Conservation (phyloP, 2,888 invertebrate genomes). For the Agrilus cyanescens region DNA sequence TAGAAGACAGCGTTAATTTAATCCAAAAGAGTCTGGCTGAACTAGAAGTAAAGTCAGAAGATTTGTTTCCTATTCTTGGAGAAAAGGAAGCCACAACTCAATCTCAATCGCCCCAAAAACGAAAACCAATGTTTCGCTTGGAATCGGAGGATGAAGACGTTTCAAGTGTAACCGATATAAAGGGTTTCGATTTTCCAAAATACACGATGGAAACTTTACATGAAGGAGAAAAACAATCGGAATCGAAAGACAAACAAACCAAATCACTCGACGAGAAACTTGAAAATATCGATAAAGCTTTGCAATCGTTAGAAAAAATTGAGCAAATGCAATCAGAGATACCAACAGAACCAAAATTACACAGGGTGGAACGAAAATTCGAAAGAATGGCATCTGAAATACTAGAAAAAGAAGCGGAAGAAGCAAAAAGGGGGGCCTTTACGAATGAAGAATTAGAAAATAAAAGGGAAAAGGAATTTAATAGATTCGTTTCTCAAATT, state of each 20-base stretch:
- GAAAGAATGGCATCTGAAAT: constrained; percentile 41
- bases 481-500: constrained; percentile 38
- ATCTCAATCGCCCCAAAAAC: constrained; percentile 8
- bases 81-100: not conserved
- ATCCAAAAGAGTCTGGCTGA: no score
- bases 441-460: constrained; percentile 31
- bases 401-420: constrained; percentile 28
- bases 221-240: no score
- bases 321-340: constrained; percentile 7
- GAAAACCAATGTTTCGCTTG: constrained; percentile 36
- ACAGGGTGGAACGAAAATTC: constrained; percentile 38
- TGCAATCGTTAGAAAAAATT: constrained; percentile 29
- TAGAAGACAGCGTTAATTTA: no score
- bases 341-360: constrained; percentile 31
- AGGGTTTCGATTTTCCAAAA: no score
- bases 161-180: no score
- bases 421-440: constrained; percentile 24
- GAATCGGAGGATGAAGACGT: constrained; percentile 36
- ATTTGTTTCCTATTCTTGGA: not conserved
- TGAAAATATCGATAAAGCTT: constrained; percentile 33
- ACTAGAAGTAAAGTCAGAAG: no score
- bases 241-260: no score
- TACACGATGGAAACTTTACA: no score
- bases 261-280: constrained; percentile 31
- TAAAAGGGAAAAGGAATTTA: constrained; percentile 34